phyloP scores from a whole-genome alignment of 2,888 invertebrate genomes.

The Onchidella celtica region DNA sequence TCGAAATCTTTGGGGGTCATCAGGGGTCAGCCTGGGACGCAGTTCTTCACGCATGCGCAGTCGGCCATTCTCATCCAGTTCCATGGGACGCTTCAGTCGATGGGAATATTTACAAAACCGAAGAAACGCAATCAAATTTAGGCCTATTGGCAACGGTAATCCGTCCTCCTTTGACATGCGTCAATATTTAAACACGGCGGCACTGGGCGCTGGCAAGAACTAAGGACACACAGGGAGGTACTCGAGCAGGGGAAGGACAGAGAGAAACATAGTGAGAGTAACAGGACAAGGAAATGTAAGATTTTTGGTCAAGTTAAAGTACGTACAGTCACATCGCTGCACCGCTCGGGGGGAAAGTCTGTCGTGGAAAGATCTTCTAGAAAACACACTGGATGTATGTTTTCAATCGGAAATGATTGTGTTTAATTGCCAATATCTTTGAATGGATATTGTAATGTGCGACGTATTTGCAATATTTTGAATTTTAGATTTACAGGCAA shows the following conservation, averaged over 20 bases:
- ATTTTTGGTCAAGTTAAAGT: no score
- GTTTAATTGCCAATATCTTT: no score
- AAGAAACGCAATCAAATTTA: conserved; percentile 43
- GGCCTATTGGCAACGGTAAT: conserved; percentile 28
- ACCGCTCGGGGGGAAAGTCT: background rate
- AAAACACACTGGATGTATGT: no score
- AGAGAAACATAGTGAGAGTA: background rate
- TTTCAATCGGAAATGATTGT: no score
- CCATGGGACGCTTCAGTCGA: background rate
- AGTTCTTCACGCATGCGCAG: conserved; percentile 18
- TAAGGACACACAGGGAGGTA: background rate
- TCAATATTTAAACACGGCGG: conserved; percentile 12
- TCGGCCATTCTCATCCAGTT: background rate
- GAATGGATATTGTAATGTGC: no score
- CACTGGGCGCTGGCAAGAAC: conserved; percentile 5
- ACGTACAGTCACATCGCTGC: background rate
- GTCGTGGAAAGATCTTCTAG: no score
- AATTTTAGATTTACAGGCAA: no score
- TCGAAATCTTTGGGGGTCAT: conserved; percentile 12
- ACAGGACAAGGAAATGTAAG: background rate
- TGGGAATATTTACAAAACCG: conserved; percentile 35
- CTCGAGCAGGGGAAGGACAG: background rate
- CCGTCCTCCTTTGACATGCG: conserved; percentile 25
- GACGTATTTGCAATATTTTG: no score
- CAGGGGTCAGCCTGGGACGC: conserved; percentile 7